Evolutionary conservation across 1,140 invertebrate species (phyloP).

Genomic region (Harlomillsia oculata): DNA sequence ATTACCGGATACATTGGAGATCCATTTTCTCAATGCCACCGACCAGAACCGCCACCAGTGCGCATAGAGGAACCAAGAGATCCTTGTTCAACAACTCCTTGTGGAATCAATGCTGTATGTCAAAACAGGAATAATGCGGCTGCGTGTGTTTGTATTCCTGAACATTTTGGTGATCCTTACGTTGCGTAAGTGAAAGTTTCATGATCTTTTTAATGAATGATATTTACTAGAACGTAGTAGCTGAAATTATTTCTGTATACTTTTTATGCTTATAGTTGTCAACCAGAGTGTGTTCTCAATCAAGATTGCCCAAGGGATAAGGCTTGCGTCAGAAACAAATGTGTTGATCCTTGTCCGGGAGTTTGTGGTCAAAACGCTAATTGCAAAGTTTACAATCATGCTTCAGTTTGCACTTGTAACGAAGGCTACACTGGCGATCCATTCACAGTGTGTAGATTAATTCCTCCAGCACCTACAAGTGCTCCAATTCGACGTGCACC

Average conservation of each 20-base stretch:
- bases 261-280: slow-evolving; percentile 41
- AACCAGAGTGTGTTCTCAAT: slow-evolving; percentile 36
- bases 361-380: slow-evolving; percentile 54
- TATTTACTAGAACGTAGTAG: not conserved
- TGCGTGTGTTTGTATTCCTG: slow-evolving; percentile 53
- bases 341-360: slow-evolving; percentile 66
- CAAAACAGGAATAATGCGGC: slow-evolving; percentile 41
- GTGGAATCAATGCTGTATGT: slow-evolving; percentile 51
- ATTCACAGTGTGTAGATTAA: slow-evolving; percentile 59
- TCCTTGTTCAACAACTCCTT: slow-evolving; percentile 35
- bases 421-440: slow-evolving; percentile 49
- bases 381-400: slow-evolving; percentile 35
- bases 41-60: slow-evolving; percentile 41
- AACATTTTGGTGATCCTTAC: slow-evolving; percentile 51
- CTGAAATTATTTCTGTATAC: slow-evolving; percentile 29
- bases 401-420: slow-evolving; percentile 38
- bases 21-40: slow-evolving; percentile 50
- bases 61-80: not conserved
- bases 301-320: slow-evolving; percentile 40
- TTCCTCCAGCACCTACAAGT: slow-evolving; percentile 70
- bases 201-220: not conserved
- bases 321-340: slow-evolving; percentile 70
- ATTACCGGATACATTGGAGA: slow-evolving; percentile 58
- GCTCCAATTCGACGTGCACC: slow-evolving; percentile 58
- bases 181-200: slow-evolving; percentile 37